Evolutionary conservation across 1,140 invertebrate species (phyloP), one percentile per base, ranked within the genome.

Genomic region (Ridgeia piscesae): DNA sequence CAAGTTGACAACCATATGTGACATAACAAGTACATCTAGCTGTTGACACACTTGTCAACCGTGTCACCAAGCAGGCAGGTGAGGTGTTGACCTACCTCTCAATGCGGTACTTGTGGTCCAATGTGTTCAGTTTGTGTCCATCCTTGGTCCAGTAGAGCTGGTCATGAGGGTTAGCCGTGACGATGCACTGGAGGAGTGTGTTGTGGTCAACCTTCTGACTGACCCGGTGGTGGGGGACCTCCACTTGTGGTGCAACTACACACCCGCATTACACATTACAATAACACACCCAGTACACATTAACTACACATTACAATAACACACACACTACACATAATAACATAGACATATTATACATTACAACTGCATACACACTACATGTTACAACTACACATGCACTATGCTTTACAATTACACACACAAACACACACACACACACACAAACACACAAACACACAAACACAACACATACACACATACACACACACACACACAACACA

Each of bases 121-220:
- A 90, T 4, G 33, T 35, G 33, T 27, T 90, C 34, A 90, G 2
- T 34, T 34, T 35, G 17, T 34, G 33, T 34, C 89, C 89, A 90
- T 33, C 89, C 17, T 90, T 34, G 14, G 33, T 35, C 89, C 89
- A 90, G 89, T 90, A 35, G 14, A 90, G 14, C 34, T 90, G 34
- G 35, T 34, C 89, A 33, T 34, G 35, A 14, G 89, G 89, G 89
- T 90, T 90, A 14, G 89, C 35, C 9, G 89, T 90, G 89, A 90
- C 35, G 8, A 34, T 90, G 35, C 89, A 90, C 89, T 90, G 89
- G 6, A 90, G 89, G 2, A 90, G n/a, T 90, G 89, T 90, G 89
- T 90, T 35, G 33, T 35, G 33, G 0, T 90, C 89, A 4, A 34
- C 89, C 89, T 90, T 8, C 89, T 90, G 89, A 90, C 89, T 90